Evolutionary conservation across 2,888 invertebrate species (phyloP), one percentile per base, ranked within the genome.

Genomic region (Parnassius orleans): DNA sequence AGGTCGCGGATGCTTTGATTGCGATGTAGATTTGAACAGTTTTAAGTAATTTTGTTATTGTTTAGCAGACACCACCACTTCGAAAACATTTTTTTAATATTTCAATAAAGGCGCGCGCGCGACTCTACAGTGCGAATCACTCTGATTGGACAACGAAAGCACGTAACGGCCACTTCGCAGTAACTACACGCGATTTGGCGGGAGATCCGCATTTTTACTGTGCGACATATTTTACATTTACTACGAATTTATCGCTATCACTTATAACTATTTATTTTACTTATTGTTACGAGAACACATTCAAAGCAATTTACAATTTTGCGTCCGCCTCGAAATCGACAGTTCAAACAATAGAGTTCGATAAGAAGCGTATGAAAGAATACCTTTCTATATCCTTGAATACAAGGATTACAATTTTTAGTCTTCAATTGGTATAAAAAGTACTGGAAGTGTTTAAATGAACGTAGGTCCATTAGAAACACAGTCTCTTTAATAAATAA

Each of bases 101-200:
- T 80, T 86, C 84, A 81, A 87, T 86, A 86, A 84, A 84, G 75
- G 80, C 84, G 84, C 86, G 85, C 85, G 83, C 78, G 76, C 86
- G 76, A 72, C 72, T 79, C 83, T 77, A 79, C 77, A 76, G 80
- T 87, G 83, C 87, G 83, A 82, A 76, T 82, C 72, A 73, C 76
- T 86, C 78, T 88, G 87, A 90, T 90, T 90, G 87, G 89, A 73
- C 75, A 73, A 78, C 80, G 77, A 73, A 74, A 64, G 68, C 73
- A 78, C 79, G 77, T 73, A 74, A 64, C 68, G 64, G 65, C 67
- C 70, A 72, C 66, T 73, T 67, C 65, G 72, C 72, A 44, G 19
- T 11, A 12, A 60, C 51, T 61, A 70, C 65, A 66, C 71, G 62
- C 70, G 68, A 77, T 83, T 87, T 83, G 85, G 86, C 84, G 85